phyloP scores from a whole-genome alignment of 2,888 invertebrate species.

The Parasteatoda lunata region DNA sequence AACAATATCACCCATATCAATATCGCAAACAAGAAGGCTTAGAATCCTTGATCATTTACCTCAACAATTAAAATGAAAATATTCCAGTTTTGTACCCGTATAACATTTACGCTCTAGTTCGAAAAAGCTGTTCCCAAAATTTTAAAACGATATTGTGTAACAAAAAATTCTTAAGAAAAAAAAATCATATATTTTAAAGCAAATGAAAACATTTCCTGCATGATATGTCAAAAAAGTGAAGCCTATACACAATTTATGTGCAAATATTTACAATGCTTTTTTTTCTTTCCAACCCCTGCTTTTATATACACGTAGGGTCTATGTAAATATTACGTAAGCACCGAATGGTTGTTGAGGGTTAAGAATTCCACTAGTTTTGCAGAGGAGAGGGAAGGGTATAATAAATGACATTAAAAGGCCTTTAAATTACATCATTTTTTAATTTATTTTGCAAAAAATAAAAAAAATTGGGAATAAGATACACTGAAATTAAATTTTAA shows the following conservation, averaged over 20 bases:
- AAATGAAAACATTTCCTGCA: constrained; percentile 2
- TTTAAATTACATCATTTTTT: too few species aligned
- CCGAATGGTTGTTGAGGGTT: too few species aligned
- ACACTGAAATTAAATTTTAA: too few species aligned
- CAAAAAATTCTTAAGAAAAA: not conserved
- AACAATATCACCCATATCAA: constrained; percentile 9
- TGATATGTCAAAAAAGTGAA: not conserved
- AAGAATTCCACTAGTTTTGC: too few species aligned
- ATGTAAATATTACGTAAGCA: too few species aligned
- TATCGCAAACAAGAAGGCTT: not conserved
- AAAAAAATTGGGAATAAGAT: too few species aligned
- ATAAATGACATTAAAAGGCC: too few species aligned
- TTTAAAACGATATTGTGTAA: not conserved
- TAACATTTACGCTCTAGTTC: not conserved
- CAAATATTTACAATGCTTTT: too few species aligned
- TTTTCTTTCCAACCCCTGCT: too few species aligned
- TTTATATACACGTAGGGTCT: too few species aligned
- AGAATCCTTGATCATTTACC: not conserved
- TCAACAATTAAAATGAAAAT: constrained; percentile 20
- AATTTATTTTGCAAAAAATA: too few species aligned
- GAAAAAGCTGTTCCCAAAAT: not conserved
- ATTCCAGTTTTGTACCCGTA: constrained; percentile 33
- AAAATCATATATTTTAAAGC: not conserved
- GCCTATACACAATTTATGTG: not conserved
- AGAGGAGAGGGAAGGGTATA: too few species aligned